A percentile compares a stretch with the other conserved stretches of the same genome.
These are phyloP conservation scores for Myiotriccus ornatus DNA, from an alignment of 2,797 vertebrate genomes.

Conservation along the genomic window DNA sequence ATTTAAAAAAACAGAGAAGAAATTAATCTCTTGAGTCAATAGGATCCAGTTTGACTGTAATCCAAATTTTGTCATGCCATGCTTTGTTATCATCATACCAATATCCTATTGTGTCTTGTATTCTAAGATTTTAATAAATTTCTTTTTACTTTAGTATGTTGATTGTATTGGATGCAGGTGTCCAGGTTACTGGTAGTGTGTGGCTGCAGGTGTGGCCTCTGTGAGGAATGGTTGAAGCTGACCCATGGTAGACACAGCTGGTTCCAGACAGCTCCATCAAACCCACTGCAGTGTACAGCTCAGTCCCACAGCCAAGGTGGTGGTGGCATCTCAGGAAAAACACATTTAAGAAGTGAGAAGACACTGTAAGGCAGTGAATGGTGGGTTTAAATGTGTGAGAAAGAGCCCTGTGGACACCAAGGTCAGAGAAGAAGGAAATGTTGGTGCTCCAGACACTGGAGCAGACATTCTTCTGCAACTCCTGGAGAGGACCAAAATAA, in stretches of 20 bases:
- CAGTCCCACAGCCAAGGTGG: not conserved
- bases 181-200: accelerated
- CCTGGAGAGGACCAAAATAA: not conserved
- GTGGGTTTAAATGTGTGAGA: not conserved
- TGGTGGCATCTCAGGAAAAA: not conserved
- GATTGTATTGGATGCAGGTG: not conserved
- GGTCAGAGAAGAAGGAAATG: not conserved
- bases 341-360: not conserved
- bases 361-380: not conserved
- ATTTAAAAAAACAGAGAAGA: not conserved
- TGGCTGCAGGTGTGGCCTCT: not conserved
- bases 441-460: not conserved
- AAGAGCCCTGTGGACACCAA: not conserved
- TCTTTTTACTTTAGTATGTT: not conserved
- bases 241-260: not conserved
- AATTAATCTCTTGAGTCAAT: not conserved
- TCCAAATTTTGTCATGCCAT: not conserved
- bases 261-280: not conserved
- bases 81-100: not conserved
- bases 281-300: not conserved
- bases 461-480: not conserved
- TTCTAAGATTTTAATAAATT: not conserved
- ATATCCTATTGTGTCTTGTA: not conserved
- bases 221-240: not conserved
- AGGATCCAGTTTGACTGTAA: not conserved